Evolutionary conservation across 2,888 invertebrate species (phyloP), one percentile per base, ranked within the genome.

Genomic region (Mechanitis mazaeus): DNA sequence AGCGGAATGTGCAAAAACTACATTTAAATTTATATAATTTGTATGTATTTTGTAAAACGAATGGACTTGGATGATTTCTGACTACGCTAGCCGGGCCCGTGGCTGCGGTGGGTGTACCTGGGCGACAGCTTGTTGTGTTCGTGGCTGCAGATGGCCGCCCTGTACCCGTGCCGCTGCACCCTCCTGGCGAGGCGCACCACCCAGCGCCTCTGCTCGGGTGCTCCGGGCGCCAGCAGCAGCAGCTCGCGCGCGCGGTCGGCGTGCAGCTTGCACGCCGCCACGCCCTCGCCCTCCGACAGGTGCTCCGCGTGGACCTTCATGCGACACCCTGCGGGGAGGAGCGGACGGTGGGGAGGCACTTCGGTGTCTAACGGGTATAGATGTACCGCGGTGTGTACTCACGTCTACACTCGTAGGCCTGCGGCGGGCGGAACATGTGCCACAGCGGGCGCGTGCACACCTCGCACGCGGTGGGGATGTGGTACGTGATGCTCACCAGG

Each of bases 231-330:
- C 79, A 98, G 92, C 75, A 98, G 91, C 72, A 99, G 91, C 86
- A 99, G 92, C 88, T 99, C 98, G 79, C 98, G 96, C 77, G 98
- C 98, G 68, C 97, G 96, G 92, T 98, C 98, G 75, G 96, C 97
- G 86, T 97, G 97, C 70, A 98, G 93, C 92, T 98, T 98, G 91
- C 98, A 99, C 55, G 98, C 98, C 68, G 97, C 96, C 79, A 98
- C 94, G 82, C 96, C 96, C 74, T 94, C 94, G 56, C 71, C 71
- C 72, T 93, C 92, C 75, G 96, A 95, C 83, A 97, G 93, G 92
- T 99, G 99, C 81, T 99, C 98, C 85, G 97, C 96, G 90, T 99
- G 99, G 78, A 99, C 96, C 92, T 98, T 98, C 83, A 97, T 95
- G 79, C 96, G 95, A 90, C 98, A 99, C 71, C 97, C 98, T 95